Base-by-base conservation (phyloP, 2,797 vertebrate species). In the Macroramphosus scolopax region DNA sequence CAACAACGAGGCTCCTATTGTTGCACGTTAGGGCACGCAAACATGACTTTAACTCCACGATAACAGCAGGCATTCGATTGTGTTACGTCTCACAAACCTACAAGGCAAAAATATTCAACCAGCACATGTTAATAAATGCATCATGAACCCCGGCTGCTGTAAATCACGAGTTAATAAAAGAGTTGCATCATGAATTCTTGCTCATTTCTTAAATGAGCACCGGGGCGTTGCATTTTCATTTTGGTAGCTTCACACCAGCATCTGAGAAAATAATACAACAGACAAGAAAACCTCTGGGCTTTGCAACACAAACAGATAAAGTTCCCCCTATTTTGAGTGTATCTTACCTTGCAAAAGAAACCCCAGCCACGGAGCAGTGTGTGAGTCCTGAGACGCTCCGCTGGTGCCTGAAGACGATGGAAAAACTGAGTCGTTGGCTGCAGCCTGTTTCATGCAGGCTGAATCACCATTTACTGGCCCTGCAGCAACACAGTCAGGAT, bases 401-500 rank as follows among this genome's bases (percentile, higher is more conserved):
- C 53, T 47, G 56, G 18, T 47, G 62, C 65, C 68, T 77, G 63
- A 60, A 68, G 77, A 63, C 15, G 42, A 72, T 44, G 87, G 87
- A 87, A 88, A 87, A 78, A 82, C 16, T 85, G 85, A 88, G 60
- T 84, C 74, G 51, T 33, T 22, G 50, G 5, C 58, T 62, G 32
- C 52, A 77, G 63, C 31, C 60, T 63, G 28, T 76, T 51, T 57
- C 57, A 60, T 51, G 47, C 54, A 50, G 43, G 63, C 59, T 71
- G 76, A 59, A 56, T 47, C 47, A 37, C 48, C 42, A 11, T 65
- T 70, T 37, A 72, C 68, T 79, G 71, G 65, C 63, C 40, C n/a
- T 12, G 17, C 13, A 42, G 17, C 64, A 70, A 51, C 65, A 61
- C 42, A 62, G 41, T 4, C 10, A 49, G 12, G 20, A n/a, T 30